These are phyloP conservation scores for Ectemnius continuus DNA, from an alignment of 2,888 invertebrate species.

Conservation along the genomic window DNA sequence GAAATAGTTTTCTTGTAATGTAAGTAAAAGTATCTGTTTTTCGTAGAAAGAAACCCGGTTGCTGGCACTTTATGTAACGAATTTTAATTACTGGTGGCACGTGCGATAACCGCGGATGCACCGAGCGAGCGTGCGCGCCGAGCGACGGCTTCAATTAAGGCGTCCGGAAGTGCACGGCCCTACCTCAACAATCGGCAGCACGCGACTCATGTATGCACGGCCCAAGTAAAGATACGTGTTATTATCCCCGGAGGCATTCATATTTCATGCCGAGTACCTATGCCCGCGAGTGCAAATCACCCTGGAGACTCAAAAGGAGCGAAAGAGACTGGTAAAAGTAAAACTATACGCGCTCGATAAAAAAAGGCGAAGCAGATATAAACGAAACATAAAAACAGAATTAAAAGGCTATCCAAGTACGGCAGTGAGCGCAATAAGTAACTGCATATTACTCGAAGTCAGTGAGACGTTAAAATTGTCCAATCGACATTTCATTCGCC, in stretches of 20 bases:
- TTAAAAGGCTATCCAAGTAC: too few species aligned
- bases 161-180: constrained; percentile 42
- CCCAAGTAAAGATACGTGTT: too few species aligned
- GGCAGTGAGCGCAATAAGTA: too few species aligned
- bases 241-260: too few species aligned
- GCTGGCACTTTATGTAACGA: constrained; percentile 45
- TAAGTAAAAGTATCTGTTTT: neutral
- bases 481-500: constrained; percentile 13
- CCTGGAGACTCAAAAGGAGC: neutral
- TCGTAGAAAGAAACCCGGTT: constrained; percentile 40
- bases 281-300: neutral
- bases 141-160: constrained; percentile 44
- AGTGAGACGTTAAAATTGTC: constrained; percentile 4
- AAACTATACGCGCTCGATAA: neutral
- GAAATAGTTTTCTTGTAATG: neutral
- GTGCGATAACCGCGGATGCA: constrained; percentile 38
- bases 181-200: constrained; percentile 10
- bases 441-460: neutral
- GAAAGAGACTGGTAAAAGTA: neutral
- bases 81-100: constrained; percentile 33
- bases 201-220: constrained; percentile 19
- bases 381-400: neutral
- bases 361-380: neutral
- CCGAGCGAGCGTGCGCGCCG: constrained; percentile 11
- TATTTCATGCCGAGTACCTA: constrained; percentile 3